phyloP scores from a whole-genome alignment of 2,888 invertebrate genomes.

The Eupithecia exiguata region DNA sequence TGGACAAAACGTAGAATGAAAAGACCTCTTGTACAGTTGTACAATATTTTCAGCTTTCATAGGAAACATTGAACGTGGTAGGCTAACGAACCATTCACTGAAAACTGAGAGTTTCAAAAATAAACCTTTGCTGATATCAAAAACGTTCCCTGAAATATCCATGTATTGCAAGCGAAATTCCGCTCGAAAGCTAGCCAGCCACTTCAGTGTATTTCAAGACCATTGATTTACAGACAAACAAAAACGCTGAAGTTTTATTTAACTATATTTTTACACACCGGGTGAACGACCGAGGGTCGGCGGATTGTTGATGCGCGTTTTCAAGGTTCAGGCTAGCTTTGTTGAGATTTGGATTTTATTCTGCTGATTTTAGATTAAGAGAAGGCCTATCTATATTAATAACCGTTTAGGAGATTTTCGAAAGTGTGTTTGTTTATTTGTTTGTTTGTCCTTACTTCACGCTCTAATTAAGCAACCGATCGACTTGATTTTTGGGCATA shows the following conservation, averaged over 20 bases:
- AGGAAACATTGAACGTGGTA: too few relatives aligned
- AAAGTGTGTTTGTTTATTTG: too few relatives aligned
- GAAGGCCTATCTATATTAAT: too few relatives aligned
- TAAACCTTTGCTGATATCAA: too few relatives aligned
- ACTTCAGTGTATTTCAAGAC: neutral
- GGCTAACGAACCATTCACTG: neutral
- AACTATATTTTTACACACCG: conserved; percentile 1
- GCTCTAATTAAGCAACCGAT: too few relatives aligned
- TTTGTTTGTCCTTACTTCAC: too few relatives aligned
- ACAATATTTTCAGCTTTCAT: neutral
- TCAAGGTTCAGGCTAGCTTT: conserved; percentile 2
- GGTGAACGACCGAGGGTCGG: neutral
- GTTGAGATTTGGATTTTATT: neutral
- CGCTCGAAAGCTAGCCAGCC: neutral
- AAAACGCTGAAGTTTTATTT: neutral
- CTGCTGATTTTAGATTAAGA: neutral
- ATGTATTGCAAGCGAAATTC: neutral
- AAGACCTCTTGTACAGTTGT: too few relatives aligned
- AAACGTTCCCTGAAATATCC: too few relatives aligned
- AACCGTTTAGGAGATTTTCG: too few relatives aligned
- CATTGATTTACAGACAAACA: conserved; percentile 7
- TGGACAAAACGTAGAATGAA: too few relatives aligned
- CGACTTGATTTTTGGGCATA: too few relatives aligned
- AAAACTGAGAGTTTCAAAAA: neutral
- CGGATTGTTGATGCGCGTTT: neutral